Percentiles rank a stretch among this genome's conserved stretches.
These are phyloP conservation scores for Florisuga fusca DNA, from an alignment of 2,797 vertebrate genomes.

Conservation along the genomic window DNA sequence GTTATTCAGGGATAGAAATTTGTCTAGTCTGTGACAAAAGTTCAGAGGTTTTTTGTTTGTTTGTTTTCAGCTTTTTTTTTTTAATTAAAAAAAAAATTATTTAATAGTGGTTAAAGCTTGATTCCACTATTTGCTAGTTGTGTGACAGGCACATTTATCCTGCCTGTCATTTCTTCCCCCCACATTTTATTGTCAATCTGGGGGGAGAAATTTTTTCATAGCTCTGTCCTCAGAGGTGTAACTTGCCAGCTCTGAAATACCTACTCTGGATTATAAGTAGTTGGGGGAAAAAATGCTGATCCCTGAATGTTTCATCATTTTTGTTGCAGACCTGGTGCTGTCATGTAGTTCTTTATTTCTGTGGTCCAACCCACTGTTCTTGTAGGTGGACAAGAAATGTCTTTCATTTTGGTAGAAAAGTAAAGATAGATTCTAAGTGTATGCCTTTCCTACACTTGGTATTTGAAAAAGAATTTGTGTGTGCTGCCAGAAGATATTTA, in stretches of 20 bases:
- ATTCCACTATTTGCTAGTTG: slow-evolving; percentile 24
- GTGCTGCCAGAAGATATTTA: background rate
- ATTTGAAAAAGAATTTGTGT: background rate
- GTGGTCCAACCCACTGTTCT: background rate
- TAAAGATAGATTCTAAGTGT: background rate
- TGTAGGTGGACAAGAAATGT: background rate
- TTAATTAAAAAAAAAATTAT: background rate
- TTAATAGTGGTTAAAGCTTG: slow-evolving; percentile 58
- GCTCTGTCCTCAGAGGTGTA: slow-evolving; percentile 61
- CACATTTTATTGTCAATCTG: slow-evolving; percentile 53
- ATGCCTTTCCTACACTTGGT: background rate
- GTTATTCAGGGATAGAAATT: slow-evolving; percentile 21
- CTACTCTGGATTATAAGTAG: slow-evolving; percentile 55
- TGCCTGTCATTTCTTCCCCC: slow-evolving; percentile 36
- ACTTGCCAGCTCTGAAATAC: slow-evolving; percentile 57
- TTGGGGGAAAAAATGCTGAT: slow-evolving; percentile 58
- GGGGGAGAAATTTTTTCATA: slow-evolving; percentile 71
- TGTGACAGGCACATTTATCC: slow-evolving; percentile 62
- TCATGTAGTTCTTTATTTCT: slow-evolving; percentile 31
- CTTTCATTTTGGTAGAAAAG: slow-evolving; percentile 8
- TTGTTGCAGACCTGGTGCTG: slow-evolving; percentile 50
- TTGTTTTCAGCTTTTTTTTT: background rate
- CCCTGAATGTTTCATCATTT: slow-evolving; percentile 53
- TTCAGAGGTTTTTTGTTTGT: background rate
- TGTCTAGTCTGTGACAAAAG: slow-evolving; percentile 34